Percentiles rank a stretch among this genome's conserved stretches.
Conservation (phyloP, 2,888 invertebrate species). For the Silvanus unidentatus region DNA sequence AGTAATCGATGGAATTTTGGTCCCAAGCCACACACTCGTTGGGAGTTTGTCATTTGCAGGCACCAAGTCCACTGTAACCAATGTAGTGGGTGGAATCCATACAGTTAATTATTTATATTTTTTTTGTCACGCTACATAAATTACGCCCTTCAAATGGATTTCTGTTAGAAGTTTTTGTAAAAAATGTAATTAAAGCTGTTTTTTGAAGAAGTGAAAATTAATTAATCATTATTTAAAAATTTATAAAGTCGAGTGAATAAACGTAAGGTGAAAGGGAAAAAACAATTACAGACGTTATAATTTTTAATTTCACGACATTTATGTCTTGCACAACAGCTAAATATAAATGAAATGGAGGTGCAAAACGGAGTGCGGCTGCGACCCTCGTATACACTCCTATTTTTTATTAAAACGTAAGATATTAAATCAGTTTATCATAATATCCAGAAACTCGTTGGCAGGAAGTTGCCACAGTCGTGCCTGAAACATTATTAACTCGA, state of each 20-base stretch:
- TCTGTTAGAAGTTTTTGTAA: no score
- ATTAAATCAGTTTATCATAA: conserved; percentile 44
- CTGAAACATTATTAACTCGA: conserved; percentile 34
- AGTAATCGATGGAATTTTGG: conserved; percentile 2
- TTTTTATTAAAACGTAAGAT: conserved; percentile 40
- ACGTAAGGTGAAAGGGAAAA: conserved; percentile 5
- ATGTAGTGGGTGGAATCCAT: no score
- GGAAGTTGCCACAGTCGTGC: conserved; percentile 26
- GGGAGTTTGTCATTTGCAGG: background rate
- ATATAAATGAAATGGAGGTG: conserved; percentile 7
- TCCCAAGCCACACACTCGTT: background rate
- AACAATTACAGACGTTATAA: conserved; percentile 16
- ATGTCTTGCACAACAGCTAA: conserved; percentile 11
- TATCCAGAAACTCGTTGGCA: conserved; percentile 33
- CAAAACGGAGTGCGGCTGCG: background rate
- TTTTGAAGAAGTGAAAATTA: background rate
- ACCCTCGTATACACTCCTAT: conserved; percentile 5
- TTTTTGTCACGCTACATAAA: no score
- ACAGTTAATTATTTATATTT: no score
- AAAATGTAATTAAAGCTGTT: background rate
- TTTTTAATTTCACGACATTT: conserved; percentile 15
- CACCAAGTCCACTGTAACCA: background rate
- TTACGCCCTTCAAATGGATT: no score
- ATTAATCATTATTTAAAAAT: conserved; percentile 1
- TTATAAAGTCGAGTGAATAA: conserved; percentile 1